These are phyloP conservation scores for Myotis brandtii DNA, from an alignment of 2,113 vertebrate genomes.

Conservation along the genomic window DNA sequence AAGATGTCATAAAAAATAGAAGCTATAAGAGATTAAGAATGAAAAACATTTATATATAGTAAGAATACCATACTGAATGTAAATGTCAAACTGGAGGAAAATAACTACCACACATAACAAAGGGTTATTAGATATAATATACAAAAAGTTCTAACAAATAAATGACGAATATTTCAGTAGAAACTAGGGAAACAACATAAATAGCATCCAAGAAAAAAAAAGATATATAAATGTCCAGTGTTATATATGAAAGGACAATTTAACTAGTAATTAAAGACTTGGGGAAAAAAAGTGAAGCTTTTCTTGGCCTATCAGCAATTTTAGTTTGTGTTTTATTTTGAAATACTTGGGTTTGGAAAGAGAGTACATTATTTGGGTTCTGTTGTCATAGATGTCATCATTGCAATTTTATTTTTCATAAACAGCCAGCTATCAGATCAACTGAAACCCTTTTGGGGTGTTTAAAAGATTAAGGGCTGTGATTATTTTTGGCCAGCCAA, in stretches of 20 bases:
- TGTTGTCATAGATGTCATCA: neutral
- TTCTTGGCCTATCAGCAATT: neutral
- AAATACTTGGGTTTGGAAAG: neutral
- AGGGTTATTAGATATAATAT: neutral
- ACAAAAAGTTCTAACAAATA: slow-evolving; percentile 16
- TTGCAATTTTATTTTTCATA: slow-evolving; percentile 26
- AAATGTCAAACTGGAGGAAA: neutral
- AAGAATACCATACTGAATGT: slow-evolving; percentile 24
- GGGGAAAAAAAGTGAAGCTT: neutral
- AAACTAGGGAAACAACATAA: neutral
- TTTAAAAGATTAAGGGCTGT: slow-evolving; percentile 25
- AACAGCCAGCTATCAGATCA: neutral
- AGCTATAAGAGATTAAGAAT: neutral
- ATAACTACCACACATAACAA: neutral
- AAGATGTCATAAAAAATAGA: slow-evolving; percentile 42
- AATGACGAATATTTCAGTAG: neutral
- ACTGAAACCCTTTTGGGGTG: neutral
- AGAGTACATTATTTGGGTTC: neutral
- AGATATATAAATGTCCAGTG: neutral
- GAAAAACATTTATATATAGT: neutral
- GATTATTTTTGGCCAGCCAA: neutral
- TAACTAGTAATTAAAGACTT: neutral
- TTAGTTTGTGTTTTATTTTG: neutral
- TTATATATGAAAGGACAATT: neutral
- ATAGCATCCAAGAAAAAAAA: slow-evolving; percentile 17